Evolutionary conservation across 2,113 vertebrate species (phyloP).

Genomic region (Megaceryle torquata): DNA sequence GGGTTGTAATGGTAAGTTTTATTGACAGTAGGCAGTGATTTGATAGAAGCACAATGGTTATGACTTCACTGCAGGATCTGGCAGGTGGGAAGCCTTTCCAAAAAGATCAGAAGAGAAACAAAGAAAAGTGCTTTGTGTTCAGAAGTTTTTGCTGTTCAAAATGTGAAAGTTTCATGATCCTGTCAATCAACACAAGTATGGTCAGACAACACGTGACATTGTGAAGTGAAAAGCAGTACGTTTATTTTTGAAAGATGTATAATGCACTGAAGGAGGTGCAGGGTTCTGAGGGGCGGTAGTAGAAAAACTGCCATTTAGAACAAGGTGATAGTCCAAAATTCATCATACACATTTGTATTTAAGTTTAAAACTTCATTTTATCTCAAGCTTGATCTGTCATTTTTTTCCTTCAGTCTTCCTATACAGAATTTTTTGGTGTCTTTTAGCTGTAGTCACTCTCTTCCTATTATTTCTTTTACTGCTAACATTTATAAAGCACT

Average conservation of each 20-base stretch:
- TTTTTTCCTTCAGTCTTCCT: not conserved
- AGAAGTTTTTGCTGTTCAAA: not conserved
- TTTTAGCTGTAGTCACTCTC: not conserved
- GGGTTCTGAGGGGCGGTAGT: not conserved
- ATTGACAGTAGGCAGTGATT: not conserved
- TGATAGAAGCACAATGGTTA: conserved; percentile 16
- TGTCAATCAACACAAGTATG: not conserved
- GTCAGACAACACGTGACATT: not conserved
- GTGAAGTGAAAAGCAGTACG: not conserved
- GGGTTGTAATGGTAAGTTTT: not conserved
- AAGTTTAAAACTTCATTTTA: not conserved
- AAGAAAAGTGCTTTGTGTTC: not conserved
- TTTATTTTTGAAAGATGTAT: not conserved
- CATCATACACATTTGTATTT: not conserved
- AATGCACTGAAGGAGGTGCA: not conserved
- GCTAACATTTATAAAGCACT: not conserved
- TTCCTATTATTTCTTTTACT: not conserved
- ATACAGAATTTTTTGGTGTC: not conserved
- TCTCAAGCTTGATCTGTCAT: not conserved
- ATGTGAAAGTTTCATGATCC: not conserved
- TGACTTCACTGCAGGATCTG: not conserved
- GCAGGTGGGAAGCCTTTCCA: not conserved
- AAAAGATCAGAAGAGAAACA: not conserved
- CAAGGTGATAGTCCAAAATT: not conserved
- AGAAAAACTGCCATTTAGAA: not conserved